A percentile compares a stretch with the other conserved stretches of the same genome.
Conservation (phyloP, 2,113 vertebrate species). For the Aspiorhynchus laticeps region DNA sequence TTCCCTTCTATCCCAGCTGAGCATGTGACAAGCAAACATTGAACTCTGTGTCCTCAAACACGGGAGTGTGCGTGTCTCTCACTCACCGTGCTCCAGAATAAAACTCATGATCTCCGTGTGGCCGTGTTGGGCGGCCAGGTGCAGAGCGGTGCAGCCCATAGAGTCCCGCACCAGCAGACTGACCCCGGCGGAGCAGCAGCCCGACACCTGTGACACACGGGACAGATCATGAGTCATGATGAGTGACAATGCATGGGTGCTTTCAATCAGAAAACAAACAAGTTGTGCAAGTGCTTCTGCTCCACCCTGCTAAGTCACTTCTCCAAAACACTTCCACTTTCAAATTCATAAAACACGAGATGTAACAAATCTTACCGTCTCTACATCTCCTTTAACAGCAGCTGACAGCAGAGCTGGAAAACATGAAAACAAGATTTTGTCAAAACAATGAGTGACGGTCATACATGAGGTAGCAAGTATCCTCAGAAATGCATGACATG, state of each 20-base stretch:
- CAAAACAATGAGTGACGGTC: background rate
- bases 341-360: background rate
- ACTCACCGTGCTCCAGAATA: constrained; percentile 90
- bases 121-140: constrained; percentile 86
- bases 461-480: background rate
- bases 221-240: background rate
- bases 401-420: constrained; percentile 70
- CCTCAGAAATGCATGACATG: background rate
- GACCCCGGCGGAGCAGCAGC: constrained; percentile 84
- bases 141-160: constrained; percentile 85
- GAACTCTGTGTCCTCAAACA: background rate
- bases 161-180: constrained; percentile 88
- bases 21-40: background rate
- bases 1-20: background rate
- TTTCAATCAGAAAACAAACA: background rate
- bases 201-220: constrained; percentile 79
- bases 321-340: constrained; percentile 19
- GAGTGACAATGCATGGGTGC: background rate
- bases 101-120: constrained; percentile 85
- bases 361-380: constrained; percentile 28
- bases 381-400: constrained; percentile 70
- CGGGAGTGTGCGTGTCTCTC: background rate
- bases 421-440: background rate
- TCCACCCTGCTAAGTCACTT: background rate
- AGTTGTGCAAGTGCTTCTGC: background rate